phyloP scores from a whole-genome alignment of 2,888 invertebrate genomes.

The Bugulina stolonifera region DNA sequence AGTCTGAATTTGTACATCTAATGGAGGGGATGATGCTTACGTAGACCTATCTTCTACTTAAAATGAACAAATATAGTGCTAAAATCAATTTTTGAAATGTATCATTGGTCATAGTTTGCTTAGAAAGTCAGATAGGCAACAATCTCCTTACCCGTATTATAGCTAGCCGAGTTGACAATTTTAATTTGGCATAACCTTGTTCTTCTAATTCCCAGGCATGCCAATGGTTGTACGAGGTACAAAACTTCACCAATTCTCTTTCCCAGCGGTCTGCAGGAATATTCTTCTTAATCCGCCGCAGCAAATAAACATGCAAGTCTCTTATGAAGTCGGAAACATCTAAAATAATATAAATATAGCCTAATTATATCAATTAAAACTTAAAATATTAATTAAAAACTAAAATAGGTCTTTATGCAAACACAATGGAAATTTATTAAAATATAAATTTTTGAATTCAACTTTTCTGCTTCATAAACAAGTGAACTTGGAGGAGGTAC shows the following conservation, averaged over 20 bases:
- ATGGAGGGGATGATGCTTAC: too few species aligned
- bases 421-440: background rate
- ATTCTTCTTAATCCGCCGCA: slow-evolving; percentile 70
- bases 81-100: too few species aligned
- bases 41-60: too few species aligned
- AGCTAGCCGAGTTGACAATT: slow-evolving; percentile 78
- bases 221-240: slow-evolving; percentile 78
- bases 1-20: too few species aligned
- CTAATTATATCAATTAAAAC: background rate
- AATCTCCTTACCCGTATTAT: slow-evolving; percentile 81
- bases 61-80: too few species aligned
- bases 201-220: slow-evolving; percentile 94
- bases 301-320: slow-evolving; percentile 77
- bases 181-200: slow-evolving; percentile 88
- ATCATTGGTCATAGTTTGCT: too few species aligned
- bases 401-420: background rate
- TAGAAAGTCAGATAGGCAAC: too few species aligned
- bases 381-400: background rate
- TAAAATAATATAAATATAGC: background rate
- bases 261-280: slow-evolving; percentile 86
- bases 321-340: slow-evolving; percentile 70
- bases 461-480: too few species aligned
- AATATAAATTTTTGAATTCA: too few species aligned
- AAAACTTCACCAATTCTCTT: slow-evolving; percentile 76
- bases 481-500: too few species aligned